Conservation (phyloP, 2,888 invertebrate species). For the Aricia artaxerxes region DNA sequence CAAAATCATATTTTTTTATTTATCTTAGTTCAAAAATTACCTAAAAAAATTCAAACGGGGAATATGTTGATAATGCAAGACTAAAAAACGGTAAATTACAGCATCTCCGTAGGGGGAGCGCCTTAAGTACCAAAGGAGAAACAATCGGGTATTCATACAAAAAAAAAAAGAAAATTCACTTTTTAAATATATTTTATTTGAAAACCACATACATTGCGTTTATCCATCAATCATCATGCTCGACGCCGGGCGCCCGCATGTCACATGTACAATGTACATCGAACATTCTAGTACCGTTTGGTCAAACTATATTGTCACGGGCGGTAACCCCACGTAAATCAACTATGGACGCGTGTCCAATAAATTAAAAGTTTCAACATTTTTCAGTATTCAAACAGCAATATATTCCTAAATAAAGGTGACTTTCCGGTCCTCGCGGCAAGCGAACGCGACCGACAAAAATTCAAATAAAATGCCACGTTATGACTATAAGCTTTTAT, state of each 20-base stretch:
- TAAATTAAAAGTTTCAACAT: slow-evolving; percentile 35
- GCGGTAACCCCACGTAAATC: slow-evolving; percentile 39
- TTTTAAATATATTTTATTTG: slow-evolving; percentile 67
- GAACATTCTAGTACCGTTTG: slow-evolving; percentile 51
- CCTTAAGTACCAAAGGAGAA: no score
- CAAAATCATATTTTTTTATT: no score
- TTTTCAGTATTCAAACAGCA: slow-evolving; percentile 19
- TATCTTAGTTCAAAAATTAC: no score
- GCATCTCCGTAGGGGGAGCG: no score
- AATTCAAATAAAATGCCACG: no score
- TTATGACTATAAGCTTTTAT: no score
- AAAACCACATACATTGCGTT: slow-evolving; percentile 61
- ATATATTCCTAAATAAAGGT: neutral
- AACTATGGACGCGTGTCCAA: slow-evolving; percentile 30
- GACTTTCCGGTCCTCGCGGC: no score
- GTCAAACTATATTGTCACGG: slow-evolving; percentile 74
- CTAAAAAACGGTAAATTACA: no score
- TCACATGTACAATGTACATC: neutral
- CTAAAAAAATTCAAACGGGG: no score
- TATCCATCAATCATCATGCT: slow-evolving; percentile 49
- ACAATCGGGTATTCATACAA: neutral
- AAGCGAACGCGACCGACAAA: no score
- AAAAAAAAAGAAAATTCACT: slow-evolving; percentile 49
- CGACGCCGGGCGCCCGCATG: slow-evolving; percentile 35
- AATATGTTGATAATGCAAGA: no score